Base-by-base conservation (phyloP, 1,140 invertebrate genomes). In the Ceratoteleas bidentatus region DNA sequence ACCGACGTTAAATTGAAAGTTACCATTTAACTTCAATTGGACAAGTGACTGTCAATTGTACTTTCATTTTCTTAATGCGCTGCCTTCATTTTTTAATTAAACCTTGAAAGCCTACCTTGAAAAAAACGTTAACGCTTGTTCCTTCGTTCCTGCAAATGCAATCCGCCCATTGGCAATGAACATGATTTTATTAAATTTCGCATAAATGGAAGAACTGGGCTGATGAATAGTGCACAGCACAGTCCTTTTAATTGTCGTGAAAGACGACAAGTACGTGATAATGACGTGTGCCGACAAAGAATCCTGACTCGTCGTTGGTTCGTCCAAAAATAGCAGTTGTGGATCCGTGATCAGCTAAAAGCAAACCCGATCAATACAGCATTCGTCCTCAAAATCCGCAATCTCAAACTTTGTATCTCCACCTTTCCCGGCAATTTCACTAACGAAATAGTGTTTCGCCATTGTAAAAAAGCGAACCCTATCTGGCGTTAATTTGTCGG, bases 161-260 rank as follows among this genome's bases (percentile, higher is more conserved):
- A 98, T 95, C 74, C 96, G 92, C 0, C 98, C 98, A 89, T 99
- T 96, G 11, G 97, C 96, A 74, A 99, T 88, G 0, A 99, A 91
- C 68, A 98, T 94, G 6, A 99, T 91, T 78, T 95, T 95, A 85
- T 98, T 95, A 89, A 99, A 99, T 89, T 97, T 93, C 0, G 94
- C 94, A 86, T 98, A 98, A 34, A 99, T 93, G 83, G 98, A 96
- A 0, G 96, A 97, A n/a, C 96, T 98, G 0, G 98, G 98, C 89
- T 99, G 98, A 91, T 99, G 98, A 81, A 99, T 99, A 10, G 98
- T 99, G 86, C 97, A 98, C 15, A 99, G 90, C 2, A 99, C 95
- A 0, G 97, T 98, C 85, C 96, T 96, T 14, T 96, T 96, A 61
- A 92, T 88, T 0, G 88, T 87, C 0, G 94, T 93, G 86, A 95